These are phyloP conservation scores for Sarcophilus harrisii DNA, from an alignment of 2,797 vertebrate genomes.

Conservation along the genomic window DNA sequence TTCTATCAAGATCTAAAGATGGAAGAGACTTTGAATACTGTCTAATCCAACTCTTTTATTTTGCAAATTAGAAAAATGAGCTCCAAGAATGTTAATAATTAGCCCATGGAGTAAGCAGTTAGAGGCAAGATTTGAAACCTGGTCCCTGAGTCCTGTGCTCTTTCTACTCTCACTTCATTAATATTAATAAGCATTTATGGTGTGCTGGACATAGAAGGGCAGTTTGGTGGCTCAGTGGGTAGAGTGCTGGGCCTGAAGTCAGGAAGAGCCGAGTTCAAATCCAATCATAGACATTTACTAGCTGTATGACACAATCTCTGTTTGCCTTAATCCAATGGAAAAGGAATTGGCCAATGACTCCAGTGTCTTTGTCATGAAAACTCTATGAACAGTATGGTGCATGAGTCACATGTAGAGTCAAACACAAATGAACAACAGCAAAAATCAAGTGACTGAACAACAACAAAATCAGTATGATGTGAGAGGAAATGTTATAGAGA, in stretches of 20 bases:
- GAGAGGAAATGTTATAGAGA: neutral
- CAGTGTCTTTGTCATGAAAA: neutral
- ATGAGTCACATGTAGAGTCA: neutral
- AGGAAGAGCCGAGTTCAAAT: neutral
- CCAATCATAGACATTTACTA: neutral
- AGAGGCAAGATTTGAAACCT: neutral
- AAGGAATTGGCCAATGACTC: neutral
- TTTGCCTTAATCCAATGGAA: neutral
- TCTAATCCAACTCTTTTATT: neutral
- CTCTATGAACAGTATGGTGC: neutral
- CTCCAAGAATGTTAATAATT: neutral
- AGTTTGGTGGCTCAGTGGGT: neutral
- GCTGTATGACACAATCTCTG: neutral
- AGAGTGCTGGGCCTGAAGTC: neutral
- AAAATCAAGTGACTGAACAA: neutral
- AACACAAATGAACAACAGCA: neutral
- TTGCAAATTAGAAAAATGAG: neutral
- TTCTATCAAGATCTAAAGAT: neutral
- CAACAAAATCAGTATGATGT: neutral
- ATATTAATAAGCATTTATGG: neutral
- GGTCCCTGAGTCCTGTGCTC: neutral
- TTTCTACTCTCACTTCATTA: neutral
- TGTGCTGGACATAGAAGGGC: neutral
- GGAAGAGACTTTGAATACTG: neutral
- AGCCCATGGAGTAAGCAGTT: neutral